Base-by-base conservation (phyloP, 2,797 vertebrate species). In the Catostomus latipinnis region DNA sequence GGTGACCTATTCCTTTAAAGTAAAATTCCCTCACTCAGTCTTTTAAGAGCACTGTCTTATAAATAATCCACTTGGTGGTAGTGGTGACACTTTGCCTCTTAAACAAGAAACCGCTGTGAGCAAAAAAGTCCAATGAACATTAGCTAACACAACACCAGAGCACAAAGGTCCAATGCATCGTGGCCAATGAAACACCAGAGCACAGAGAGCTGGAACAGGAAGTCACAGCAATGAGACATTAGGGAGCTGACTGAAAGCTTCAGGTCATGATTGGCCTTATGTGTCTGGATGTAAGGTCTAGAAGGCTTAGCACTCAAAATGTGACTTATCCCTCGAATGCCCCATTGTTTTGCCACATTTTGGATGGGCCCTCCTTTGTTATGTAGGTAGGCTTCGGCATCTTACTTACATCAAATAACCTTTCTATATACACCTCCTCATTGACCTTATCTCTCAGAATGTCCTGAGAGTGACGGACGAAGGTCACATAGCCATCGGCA, bases 361-460 rank as follows among this genome's bases (percentile, higher is more conserved):
- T 95, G 94, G 93, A 93, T 94, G 90, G 93, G 95, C 95, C 97
- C 96, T 96, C 95, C 96, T 94, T 88, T 95, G 94, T 89, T 93
- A 83, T 71, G 81, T 71, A 76, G 87, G 94, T 95, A 96, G 96
- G 96, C 95, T 96, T 95, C 94, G 96, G 97, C 97, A 98, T 98
- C 90, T 95, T 97, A 99, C 98, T 99, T 99, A 99, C 98, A 96
- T 99, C 97, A 99, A 99, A 99, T 98, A 99, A 98, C 95, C 98
- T 99, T 97, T 99, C 98, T 98, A 99, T 99, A 96, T 99, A 99
- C 96, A 99, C 97, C 97, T 99, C 98, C 96, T 99, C 98, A 99
- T 99, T 99, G 97, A 99, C 98, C 97, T 99, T 99, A 96, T 99
- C 98, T 95, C 97, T 97, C 86, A 99, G 96, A 91, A 98, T 97